Base-by-base conservation (phyloP, 2,888 invertebrate species). In the Calameuta pallipes region DNA sequence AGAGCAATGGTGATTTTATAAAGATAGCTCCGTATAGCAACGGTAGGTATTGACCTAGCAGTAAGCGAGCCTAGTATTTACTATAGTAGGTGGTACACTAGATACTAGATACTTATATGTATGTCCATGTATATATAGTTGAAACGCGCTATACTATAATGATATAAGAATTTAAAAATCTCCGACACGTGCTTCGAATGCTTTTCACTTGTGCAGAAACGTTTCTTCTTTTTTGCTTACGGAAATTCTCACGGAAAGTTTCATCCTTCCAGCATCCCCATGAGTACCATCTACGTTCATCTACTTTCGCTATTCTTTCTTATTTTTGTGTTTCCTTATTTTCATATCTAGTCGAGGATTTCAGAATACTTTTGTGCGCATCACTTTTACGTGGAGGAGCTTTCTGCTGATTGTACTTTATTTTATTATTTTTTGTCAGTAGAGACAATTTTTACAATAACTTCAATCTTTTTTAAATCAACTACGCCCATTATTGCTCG, bases 161-260 rank as follows among this genome's bases (percentile, higher is more conserved):
- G 56, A 56, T 23, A 56, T 23, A 56, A 9, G 34, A 71, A 56
- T 75, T 30, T 23, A 12, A 30, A 78, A 74, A 56, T 71, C 74
- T 77, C 30, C 56, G 74, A 77, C 77, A 77, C 68, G 36, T 73
- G 73, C n/a, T 56, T 15, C 73, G 76, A 33, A 73, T 73, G 73
- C 56, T 76, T 41, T 76, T 76, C 70, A 41, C 34, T 73, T 23
- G 15, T 56, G n/a, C 23, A 69, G 31, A 31, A 31, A 56, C n/a
- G 35, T 77, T 74, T 74, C 31, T 31, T 77, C 73, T n/a, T 2
- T 71, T 31, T 13, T 71, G 34, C 71, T 34, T 31, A 71, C 33
- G 34, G 30, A 31, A 31, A 33, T 71, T 71, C 33, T 11, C 71
- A 33, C 31, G 13, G 33, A 71, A 71, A 71, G 71, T 71, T 71